Percentiles rank a stretch among this genome's conserved stretches.
Evolutionary conservation across 2,113 vertebrate genomes (phyloP).

Genomic region (Oenanthe melanoleuca): DNA sequence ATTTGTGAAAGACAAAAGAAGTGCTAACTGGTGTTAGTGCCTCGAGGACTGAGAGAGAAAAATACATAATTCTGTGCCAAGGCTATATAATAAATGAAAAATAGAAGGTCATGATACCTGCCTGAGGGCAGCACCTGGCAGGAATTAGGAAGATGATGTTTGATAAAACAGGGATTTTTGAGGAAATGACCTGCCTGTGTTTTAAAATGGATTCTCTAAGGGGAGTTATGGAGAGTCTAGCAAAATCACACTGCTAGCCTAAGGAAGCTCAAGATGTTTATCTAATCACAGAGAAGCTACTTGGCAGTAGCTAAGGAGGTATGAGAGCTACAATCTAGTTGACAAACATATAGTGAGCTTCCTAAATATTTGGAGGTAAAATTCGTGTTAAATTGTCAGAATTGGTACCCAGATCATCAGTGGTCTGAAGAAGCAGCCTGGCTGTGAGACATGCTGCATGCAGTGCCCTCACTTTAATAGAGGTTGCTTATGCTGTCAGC

Average conservation of each 20-base stretch:
- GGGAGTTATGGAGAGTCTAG: background rate
- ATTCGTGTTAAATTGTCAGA: background rate
- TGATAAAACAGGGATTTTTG: background rate
- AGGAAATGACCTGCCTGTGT: background rate
- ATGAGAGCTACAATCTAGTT: background rate
- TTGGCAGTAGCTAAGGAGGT: background rate
- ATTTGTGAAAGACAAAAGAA: background rate
- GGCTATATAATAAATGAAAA: background rate
- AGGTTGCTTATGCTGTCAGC: background rate
- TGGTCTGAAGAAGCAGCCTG: background rate
- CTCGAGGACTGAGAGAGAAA: background rate
- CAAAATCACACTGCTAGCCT: background rate
- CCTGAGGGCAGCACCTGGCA: background rate
- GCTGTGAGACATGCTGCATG: rapidly evolving
- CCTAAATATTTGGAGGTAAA: background rate
- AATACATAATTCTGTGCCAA: background rate
- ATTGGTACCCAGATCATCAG: background rate
- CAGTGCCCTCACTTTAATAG: background rate
- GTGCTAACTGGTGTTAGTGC: background rate
- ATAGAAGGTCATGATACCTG: background rate
- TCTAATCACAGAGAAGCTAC: background rate
- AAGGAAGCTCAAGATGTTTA: background rate
- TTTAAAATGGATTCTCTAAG: background rate
- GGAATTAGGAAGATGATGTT: background rate
- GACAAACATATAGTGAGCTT: background rate